These are phyloP conservation scores for Thumatha senex DNA, from an alignment of 2,888 invertebrate species.

Conservation along the genomic window DNA sequence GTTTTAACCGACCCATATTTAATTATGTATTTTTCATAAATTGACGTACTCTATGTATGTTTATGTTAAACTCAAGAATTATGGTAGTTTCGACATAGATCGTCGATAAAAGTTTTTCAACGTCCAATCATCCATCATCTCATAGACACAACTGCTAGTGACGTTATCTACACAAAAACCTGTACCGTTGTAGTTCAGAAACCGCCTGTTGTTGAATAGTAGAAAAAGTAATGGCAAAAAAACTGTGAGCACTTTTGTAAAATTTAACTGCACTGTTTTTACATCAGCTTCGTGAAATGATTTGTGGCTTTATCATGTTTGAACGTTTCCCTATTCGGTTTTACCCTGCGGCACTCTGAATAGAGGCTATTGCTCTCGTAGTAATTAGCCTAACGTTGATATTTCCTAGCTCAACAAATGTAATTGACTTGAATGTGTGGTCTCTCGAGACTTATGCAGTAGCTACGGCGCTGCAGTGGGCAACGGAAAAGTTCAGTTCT, in stretches of 20 bases:
- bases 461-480: constrained; percentile 26
- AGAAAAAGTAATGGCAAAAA: constrained; percentile 41
- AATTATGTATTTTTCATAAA: too few species aligned
- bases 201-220: constrained; percentile 41
- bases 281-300: constrained; percentile 32
- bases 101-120: background rate
- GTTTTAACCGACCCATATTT: too few species aligned
- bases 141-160: constrained; percentile 44
- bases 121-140: constrained; percentile 15
- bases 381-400: constrained; percentile 13
- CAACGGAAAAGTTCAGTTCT: constrained; percentile 72
- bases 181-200: constrained; percentile 53
- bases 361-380: constrained; percentile 13
- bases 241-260: constrained; percentile 46
- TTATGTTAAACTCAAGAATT: too few species aligned
- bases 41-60: too few species aligned
- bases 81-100: background rate
- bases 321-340: constrained; percentile 17
- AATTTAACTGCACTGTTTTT: constrained; percentile 50
- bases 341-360: constrained; percentile 16
- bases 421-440: constrained; percentile 28
- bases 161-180: constrained; percentile 47
- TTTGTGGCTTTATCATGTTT: constrained; percentile 26
- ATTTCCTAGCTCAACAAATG: constrained; percentile 16
- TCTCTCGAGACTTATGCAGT: constrained; percentile 46